Evolutionary conservation across 2,888 invertebrate genomes (phyloP), one percentile per base, ranked within the genome.

Genomic region (Ophraella communa): DNA sequence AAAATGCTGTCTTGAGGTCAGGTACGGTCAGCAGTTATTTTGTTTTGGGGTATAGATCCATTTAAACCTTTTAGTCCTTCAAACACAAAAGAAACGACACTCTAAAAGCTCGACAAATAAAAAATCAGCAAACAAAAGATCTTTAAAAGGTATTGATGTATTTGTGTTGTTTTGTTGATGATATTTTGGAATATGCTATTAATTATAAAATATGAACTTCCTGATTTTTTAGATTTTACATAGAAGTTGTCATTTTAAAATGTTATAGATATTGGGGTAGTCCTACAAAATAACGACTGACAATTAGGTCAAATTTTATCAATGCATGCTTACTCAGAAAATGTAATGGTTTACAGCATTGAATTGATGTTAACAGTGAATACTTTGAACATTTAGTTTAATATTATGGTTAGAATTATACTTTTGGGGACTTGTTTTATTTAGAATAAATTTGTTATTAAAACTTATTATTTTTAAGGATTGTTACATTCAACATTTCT

Each of bases 1-100:
- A 51, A 59, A 59, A 59, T 59, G 24, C 42, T 52, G 51, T 51
- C 51, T 39, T 51, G 27, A 59, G 51, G 51, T 39, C 39, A 23
- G 51, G 18, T 27, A 51, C 24, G 39, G 42, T 42, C 59, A 59
- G 20, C 23, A 59, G 51, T 59, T 59, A 51, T 59, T 51, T 52
- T 59, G 24, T 17, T n/a, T 7, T 27, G 23, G 51, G 51, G n/a
- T 42, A 42, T 18, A 35, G 27, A 35, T 49, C 58, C 49, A 58
- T 58, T 49, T 58, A 49, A 33, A 11, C 51, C 27, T 59, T 39
- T 35, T 51, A 51, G 21, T 42, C 51, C 53, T 17, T 20, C n/a
- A 51, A 51, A 51, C 27, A 47, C 5, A 14, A 45, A 45, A 20
- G 18, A 20, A 45, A 3, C n/a, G 33, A 4, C 35, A n/a, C 45